Evolutionary conservation across 2,888 invertebrate species (phyloP).

Genomic region (Empis livida): DNA sequence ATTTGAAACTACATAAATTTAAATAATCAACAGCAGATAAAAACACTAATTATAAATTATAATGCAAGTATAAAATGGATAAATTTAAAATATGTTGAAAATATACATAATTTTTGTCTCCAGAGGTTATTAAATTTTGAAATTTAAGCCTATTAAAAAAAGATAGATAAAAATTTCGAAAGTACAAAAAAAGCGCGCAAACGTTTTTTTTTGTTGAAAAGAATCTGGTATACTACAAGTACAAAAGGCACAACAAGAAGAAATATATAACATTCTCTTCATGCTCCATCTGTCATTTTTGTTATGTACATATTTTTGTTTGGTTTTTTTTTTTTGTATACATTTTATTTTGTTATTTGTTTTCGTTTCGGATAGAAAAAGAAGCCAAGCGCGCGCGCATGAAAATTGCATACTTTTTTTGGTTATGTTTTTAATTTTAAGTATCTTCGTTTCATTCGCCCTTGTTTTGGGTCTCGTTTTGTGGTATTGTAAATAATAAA

Average conservation of each 20-base stretch:
- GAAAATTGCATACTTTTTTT: constrained; percentile 7
- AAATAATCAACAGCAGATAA: too few relatives aligned
- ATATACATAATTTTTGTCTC: too few relatives aligned
- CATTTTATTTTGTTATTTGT: too few relatives aligned
- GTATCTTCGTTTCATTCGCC: too few relatives aligned
- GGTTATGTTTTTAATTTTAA: constrained; percentile 1
- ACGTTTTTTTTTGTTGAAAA: background rate
- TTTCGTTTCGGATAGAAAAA: background rate
- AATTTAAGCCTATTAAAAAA: background rate
- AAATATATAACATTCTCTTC: background rate
- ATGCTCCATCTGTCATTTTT: background rate
- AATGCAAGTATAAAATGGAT: too few relatives aligned
- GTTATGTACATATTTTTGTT: background rate
- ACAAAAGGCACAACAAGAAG: background rate
- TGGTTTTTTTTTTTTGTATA: too few relatives aligned
- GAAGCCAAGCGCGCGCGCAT: constrained; percentile 15
- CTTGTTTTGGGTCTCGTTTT: too few relatives aligned
- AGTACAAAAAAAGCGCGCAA: too few relatives aligned
- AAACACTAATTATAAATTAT: too few relatives aligned
- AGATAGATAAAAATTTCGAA: too few relatives aligned
- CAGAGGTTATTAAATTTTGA: background rate
- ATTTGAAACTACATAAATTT: background rate
- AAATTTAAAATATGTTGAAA: too few relatives aligned
- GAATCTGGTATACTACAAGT: constrained; percentile 2
- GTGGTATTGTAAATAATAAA: too few relatives aligned